Evolutionary conservation across 2,113 vertebrate species (phyloP).

Genomic region (Phaetusa simplex): DNA sequence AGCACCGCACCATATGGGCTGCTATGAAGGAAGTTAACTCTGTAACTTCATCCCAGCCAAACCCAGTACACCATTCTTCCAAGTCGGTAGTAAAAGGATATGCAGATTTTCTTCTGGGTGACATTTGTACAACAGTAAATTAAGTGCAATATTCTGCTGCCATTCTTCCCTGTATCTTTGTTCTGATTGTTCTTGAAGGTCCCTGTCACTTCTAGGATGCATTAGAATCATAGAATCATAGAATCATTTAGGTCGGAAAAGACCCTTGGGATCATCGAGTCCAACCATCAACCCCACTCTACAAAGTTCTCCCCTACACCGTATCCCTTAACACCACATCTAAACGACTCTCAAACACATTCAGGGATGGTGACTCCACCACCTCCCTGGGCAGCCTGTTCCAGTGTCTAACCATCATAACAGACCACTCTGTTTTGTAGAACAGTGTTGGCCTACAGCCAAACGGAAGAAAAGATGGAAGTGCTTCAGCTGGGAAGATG

Average conservation of each 20-base stretch:
- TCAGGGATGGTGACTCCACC: no score
- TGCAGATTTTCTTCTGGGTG: not conserved
- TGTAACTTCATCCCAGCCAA: not conserved
- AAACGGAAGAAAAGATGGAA: not conserved
- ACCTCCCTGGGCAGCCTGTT: no score
- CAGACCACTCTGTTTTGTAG: not conserved
- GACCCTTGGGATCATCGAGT: no score
- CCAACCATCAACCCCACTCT: no score
- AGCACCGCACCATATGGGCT: rapidly evolving
- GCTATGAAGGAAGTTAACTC: not conserved
- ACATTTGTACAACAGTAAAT: not conserved
- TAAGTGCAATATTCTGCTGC: not conserved
- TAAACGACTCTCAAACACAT: no score
- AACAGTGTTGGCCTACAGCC: not conserved
- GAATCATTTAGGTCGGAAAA: no score
- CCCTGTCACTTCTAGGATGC: not conserved
- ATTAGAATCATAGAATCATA: no score
- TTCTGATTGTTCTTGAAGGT: not conserved
- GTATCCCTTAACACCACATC: no score
- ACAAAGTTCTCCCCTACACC: no score
- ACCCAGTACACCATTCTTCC: not conserved
- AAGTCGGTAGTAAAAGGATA: not conserved
- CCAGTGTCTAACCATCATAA: not conserved
- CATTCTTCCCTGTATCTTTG: not conserved
- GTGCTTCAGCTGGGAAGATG: not conserved